Percentiles rank a stretch among this genome's conserved stretches.
phyloP scores from a whole-genome alignment of 2,797 vertebrate species.

The Sardinella longiceps region DNA sequence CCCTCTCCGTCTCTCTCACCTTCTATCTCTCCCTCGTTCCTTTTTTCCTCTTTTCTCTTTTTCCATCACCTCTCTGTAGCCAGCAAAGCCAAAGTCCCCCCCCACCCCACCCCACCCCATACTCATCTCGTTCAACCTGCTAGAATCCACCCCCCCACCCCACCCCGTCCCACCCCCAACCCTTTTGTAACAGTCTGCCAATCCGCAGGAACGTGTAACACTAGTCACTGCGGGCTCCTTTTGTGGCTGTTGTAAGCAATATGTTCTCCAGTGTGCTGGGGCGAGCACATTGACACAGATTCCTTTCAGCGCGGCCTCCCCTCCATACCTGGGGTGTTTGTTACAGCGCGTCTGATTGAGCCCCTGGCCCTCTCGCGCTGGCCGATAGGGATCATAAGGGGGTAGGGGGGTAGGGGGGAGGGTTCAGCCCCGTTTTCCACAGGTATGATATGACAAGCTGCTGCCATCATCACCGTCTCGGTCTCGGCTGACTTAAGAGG shows the following conservation, averaged over 20 bases:
- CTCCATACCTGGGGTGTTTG: conserved; percentile 81
- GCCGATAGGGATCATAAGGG: background rate
- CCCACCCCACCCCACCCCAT: background rate
- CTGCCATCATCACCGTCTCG: background rate
- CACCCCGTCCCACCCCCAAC: conserved; percentile 65
- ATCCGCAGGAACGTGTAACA: conserved; percentile 82
- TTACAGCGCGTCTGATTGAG: conserved; percentile 79
- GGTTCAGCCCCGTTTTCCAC: background rate
- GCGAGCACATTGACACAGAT: conserved; percentile 82
- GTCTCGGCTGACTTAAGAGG: background rate
- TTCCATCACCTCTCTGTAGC: background rate
- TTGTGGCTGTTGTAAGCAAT: conserved; percentile 86
- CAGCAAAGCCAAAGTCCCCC: conserved; percentile 50
- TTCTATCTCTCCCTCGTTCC: conserved; percentile 68
- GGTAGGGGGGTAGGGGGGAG: background rate
- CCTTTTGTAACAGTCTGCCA: conserved; percentile 84
- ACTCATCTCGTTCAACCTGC: too few relatives aligned
- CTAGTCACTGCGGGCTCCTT: conserved; percentile 76
- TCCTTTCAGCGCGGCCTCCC: conserved; percentile 78
- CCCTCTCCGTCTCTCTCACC: conserved; percentile 50
- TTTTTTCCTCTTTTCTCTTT: background rate
- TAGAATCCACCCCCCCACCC: conserved; percentile 42
- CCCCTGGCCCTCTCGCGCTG: background rate
- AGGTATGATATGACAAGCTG: background rate
- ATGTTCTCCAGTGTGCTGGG: conserved; percentile 79